Base-by-base conservation (phyloP, 2,113 vertebrate genomes). In the Dromaius novaehollandiae region DNA sequence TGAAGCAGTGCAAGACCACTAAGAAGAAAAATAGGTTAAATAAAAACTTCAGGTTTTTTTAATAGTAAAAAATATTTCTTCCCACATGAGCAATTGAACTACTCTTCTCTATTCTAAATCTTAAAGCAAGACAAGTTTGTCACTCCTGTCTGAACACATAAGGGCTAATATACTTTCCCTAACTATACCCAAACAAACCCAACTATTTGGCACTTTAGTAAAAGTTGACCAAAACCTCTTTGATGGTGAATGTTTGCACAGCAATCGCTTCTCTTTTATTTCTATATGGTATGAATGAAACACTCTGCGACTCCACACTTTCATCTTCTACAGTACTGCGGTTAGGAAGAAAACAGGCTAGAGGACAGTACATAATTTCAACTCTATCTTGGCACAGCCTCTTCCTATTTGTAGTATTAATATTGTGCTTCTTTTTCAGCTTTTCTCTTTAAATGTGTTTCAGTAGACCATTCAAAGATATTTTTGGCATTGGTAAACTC, bases 401-500 rank as follows among this genome's bases (percentile, higher is more conserved):
- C 56, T 63, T 90, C 73, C 50, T 26, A 20, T 50, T 63, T 68
- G 58, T 36, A 61, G 65, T 15, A 92, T 61, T 80, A 84, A 75
- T 46, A 60, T 70, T 83, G 66, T 40, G 48, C n/a, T 95, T 70
- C 76, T 96, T 84, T 80, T 65, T 89, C 90, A 91, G 65, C 44
- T 84, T 92, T 95, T 89, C 60, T 94, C 36, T 64, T 66, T 70
- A 55, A 84, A 50, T 4, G 42, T 64, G 46, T 80, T 90, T 94
- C 86, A 76, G 42, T n/a, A 68, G 58, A 63, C 78, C 73, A 74
- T 28, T 93, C 86, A 88, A 42, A 82, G 76, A 34, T n/a, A 86
- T 85, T 83, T 97, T 30, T 66, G 87, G 88, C 87, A 90, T 40
- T 6, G 82, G 60, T 73, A 80, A 89, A 71, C 66, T 85, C 50